Evolutionary conservation across 2,888 invertebrate species (phyloP).

Genomic region (Phortica okadai): DNA sequence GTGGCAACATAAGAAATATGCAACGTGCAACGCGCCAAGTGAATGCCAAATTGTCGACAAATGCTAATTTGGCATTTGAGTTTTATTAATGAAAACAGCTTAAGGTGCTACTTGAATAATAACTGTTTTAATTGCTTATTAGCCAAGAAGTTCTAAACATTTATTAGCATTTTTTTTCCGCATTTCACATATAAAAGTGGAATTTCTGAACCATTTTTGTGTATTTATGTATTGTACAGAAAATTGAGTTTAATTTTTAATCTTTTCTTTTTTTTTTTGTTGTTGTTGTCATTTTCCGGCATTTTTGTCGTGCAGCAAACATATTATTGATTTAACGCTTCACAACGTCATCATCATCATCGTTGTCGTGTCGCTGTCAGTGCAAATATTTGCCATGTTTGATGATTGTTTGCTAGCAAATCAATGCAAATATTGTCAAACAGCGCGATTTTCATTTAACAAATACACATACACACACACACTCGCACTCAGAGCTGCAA

Average conservation of each 20-base stretch:
- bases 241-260: neutral
- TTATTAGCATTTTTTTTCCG: neutral
- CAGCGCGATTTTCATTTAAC: neutral
- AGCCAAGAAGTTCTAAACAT: too few species aligned
- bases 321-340: conserved; percentile 25
- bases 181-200: neutral
- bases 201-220: neutral
- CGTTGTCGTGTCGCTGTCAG: neutral
- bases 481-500: too few species aligned
- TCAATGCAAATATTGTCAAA: conserved; percentile 18
- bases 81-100: neutral
- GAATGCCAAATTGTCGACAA: neutral
- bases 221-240: neutral
- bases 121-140: too few species aligned
- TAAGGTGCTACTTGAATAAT: neutral
- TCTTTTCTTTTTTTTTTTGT: neutral
- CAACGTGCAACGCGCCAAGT: neutral
- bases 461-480: too few species aligned
- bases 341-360: neutral
- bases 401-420: conserved; percentile 32
- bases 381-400: conserved; percentile 32
- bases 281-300: neutral
- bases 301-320: neutral
- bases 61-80: neutral
- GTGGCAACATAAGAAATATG: neutral